phyloP scores from a whole-genome alignment of 2,113 vertebrate species.

The Agelaius phoeniceus region DNA sequence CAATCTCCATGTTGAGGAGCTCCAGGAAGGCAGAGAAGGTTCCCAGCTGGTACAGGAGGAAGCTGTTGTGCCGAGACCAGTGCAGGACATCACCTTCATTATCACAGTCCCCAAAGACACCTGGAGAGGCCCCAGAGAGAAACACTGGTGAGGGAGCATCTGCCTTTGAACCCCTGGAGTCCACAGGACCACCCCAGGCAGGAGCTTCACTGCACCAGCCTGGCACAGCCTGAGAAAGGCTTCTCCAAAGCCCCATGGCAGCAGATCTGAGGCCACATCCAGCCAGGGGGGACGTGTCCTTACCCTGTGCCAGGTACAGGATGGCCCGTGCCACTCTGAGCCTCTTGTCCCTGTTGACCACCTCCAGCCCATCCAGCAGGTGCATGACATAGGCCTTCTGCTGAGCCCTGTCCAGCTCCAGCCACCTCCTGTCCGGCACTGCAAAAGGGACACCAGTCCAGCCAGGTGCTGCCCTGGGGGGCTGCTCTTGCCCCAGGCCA shows the following conservation, averaged over 20 bases:
- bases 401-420: conserved; percentile 78
- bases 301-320: conserved; percentile 96
- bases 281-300: rapidly evolving
- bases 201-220: background rate
- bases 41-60: conserved; percentile 93
- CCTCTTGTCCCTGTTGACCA: conserved; percentile 88
- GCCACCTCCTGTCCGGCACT: conserved; percentile 86
- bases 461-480: rapidly evolving
- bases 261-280: rapidly evolving
- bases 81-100: conserved; percentile 85
- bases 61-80: conserved; percentile 94
- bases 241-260: rapidly evolving
- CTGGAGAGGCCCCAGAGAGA: conserved; percentile 16
- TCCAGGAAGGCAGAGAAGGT: conserved; percentile 94
- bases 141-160: background rate
- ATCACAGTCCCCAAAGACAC: conserved; percentile 92
- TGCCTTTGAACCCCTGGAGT: background rate
- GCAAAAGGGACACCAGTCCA: background rate
- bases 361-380: conserved; percentile 91
- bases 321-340: conserved; percentile 88
- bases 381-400: conserved; percentile 90
- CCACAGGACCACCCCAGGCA: background rate
- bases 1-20: conserved; percentile 96
- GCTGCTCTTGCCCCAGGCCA: rapidly evolving
- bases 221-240: background rate